Evolutionary conservation across 2,888 invertebrate genomes (phyloP).

Genomic region (Esperia sulphurella): DNA sequence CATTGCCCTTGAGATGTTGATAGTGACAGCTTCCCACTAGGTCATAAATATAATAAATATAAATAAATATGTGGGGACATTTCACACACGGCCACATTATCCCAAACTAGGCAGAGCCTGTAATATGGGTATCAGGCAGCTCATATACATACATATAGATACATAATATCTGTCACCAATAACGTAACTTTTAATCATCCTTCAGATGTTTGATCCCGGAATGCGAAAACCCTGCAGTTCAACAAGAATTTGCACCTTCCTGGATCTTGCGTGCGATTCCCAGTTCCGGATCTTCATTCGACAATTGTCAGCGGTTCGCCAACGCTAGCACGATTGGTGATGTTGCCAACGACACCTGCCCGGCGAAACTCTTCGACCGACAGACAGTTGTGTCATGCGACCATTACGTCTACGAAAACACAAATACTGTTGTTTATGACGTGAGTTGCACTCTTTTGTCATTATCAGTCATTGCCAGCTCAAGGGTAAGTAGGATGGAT

Average conservation of each 20-base stretch:
- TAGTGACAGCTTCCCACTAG: no score
- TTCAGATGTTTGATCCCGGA: slow-evolving; percentile 34
- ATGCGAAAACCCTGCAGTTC: slow-evolving; percentile 23
- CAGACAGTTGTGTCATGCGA: slow-evolving; percentile 33
- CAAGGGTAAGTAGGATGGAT: no score
- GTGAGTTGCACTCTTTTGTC: slow-evolving; percentile 17
- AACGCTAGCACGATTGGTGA: not conserved
- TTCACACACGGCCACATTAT: no score
- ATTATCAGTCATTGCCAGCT: no score
- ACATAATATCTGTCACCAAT: no score
- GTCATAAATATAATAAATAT: no score
- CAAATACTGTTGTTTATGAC: slow-evolving; percentile 53
- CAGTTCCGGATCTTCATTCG: slow-evolving; percentile 31
- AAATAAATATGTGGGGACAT: no score
- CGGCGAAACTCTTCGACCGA: slow-evolving; percentile 43
- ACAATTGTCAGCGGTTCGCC: slow-evolving; percentile 63
- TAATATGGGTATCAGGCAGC: no score
- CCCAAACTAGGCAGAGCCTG: no score
- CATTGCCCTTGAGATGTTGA: no score
- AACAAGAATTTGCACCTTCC: slow-evolving; percentile 34
- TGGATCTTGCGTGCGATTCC: slow-evolving; percentile 63
- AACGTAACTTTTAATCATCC: not conserved
- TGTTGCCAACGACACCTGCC: slow-evolving; percentile 27
- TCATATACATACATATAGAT: no score
- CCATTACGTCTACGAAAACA: slow-evolving; percentile 45